Conservation (phyloP, 2,797 vertebrate genomes). For the Peromyscus nudipes region DNA sequence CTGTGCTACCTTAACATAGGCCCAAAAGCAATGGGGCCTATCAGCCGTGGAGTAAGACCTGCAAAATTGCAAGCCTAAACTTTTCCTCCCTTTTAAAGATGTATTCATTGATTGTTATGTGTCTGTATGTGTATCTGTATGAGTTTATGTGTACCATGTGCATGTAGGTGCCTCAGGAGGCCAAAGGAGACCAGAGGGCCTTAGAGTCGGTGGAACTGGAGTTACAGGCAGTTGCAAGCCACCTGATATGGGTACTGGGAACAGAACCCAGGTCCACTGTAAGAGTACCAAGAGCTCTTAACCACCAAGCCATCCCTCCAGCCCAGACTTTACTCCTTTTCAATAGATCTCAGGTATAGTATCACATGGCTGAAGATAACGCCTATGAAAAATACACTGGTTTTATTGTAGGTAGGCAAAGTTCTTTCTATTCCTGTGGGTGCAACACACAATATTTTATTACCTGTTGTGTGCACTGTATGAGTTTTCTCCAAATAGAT, state of each 20-base stretch:
- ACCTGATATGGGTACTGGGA: too few species aligned
- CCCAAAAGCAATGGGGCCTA: background rate
- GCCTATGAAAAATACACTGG: background rate
- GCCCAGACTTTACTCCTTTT: background rate
- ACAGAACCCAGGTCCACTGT: background rate
- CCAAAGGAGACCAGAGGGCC: background rate
- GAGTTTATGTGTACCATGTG: background rate
- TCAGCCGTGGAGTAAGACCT: background rate
- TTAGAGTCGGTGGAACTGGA: background rate
- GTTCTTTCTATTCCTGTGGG: background rate
- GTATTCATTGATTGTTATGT: background rate
- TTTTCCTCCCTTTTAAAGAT: background rate
- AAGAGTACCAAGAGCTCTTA: background rate
- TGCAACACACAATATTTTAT: background rate
- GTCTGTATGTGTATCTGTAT: background rate
- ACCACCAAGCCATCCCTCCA: background rate
- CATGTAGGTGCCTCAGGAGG: too few species aligned
- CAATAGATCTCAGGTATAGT: background rate
- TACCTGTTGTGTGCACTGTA: background rate
- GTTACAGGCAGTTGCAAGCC: background rate
- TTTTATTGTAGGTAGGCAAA: background rate
- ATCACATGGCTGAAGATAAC: background rate
- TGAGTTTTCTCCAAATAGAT: background rate
- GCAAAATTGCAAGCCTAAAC: too few species aligned
- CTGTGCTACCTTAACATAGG: background rate